Conservation (phyloP, 2,888 invertebrate genomes). For the Junonia oenone region DNA sequence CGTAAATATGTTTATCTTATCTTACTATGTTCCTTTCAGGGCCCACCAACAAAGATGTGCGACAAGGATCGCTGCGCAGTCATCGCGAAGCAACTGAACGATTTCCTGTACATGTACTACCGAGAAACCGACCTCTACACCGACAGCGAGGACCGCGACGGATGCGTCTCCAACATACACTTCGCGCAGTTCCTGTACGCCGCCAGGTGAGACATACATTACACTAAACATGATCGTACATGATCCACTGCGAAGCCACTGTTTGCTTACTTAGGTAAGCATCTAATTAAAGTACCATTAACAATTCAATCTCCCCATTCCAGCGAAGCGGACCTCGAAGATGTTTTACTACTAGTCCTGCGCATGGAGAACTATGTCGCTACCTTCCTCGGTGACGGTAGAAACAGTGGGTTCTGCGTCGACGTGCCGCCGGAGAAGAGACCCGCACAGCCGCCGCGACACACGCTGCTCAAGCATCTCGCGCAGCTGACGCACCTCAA, state of each 20-base stretch:
- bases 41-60: constrained; percentile 84
- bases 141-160: constrained; percentile 83
- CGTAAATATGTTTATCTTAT: background rate
- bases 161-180: constrained; percentile 67
- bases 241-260: no score
- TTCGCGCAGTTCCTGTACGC: constrained; percentile 71
- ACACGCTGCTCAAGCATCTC: constrained; percentile 55
- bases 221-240: no score
- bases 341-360: constrained; percentile 82
- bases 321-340: constrained; percentile 87
- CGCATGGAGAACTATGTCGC: constrained; percentile 80
- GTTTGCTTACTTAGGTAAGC: no score
- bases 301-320: constrained; percentile 3
- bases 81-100: constrained; percentile 90
- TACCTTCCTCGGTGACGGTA: constrained; percentile 79
- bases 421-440: constrained; percentile 57
- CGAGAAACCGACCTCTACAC: constrained; percentile 89
- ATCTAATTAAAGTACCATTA: background rate
- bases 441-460: no score
- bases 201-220: constrained; percentile 60
- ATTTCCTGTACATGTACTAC: constrained; percentile 90
- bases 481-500: constrained; percentile 44
- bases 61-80: constrained; percentile 91
- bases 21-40: constrained; percentile 54
- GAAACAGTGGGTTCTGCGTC: constrained; percentile 59